Evolutionary conservation across 2,888 invertebrate genomes (phyloP), one percentile per base, ranked within the genome.

Genomic region (Parascotia fuliginaria): DNA sequence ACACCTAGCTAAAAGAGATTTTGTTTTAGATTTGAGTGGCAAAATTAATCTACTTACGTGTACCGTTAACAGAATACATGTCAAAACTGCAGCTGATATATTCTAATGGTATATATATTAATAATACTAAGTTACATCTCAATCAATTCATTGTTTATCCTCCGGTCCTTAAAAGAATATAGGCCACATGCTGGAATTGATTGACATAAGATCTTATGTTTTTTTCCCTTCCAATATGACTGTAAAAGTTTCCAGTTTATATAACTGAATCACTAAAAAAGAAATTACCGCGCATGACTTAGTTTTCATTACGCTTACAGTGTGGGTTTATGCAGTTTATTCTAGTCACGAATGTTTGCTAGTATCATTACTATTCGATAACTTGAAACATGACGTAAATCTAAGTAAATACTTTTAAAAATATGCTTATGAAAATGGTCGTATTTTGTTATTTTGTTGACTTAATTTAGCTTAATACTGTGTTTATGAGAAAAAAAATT

Each of bases 201-300:
- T 14, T 50, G 33, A 45, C 44, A 53, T 24, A n/a, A n/a, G n/a
- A 44, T 43, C 14, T 39, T 46, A 31, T 42, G n/a, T 27, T 28
- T 49, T 41, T 39, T 37, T n/a, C n/a, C 37, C 28, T 43, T 43
- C 36, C 27, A 46, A 15, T 31, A 31, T 42, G 16, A 42, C 46
- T 46, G 22, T 28, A 24, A 34, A 15, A 11, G 38, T 53, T 39
- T 28, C 12, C 52, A 49, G 42, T 28, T 51, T 42, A 38, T 45
- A 50, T 49, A 55, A 45, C 19, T 56, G 53, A 63, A 40, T 55
- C 55, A 50, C 22, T 56, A 32, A 44, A 39, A 33, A 47, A 34
- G 48, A 27, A 27, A 27, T 27, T 27, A 14, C 24, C 7, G 32
- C 7, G 14, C 9, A 16, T 16, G 33, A 33, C 5, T n/a, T 15